A percentile compares a stretch with the other conserved stretches of the same genome.
phyloP scores from a whole-genome alignment of 2,888 invertebrate genomes.

The Amphipyra tragopoginis region DNA sequence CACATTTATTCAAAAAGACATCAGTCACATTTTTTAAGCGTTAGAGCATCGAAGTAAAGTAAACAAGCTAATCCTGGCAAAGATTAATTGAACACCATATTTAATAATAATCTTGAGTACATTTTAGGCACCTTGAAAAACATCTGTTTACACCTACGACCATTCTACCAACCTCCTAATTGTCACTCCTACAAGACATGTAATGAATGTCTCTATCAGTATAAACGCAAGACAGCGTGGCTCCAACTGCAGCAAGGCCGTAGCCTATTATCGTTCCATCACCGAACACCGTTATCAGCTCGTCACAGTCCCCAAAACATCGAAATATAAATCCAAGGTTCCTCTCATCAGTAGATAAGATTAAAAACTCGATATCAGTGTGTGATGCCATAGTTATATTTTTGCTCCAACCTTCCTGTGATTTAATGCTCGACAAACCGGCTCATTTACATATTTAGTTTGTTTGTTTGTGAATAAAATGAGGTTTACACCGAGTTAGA shows the following conservation, averaged over 20 bases:
- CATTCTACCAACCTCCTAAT: no score
- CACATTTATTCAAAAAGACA: no score
- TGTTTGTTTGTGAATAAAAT: constrained; percentile 54
- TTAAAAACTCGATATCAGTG: constrained; percentile 49
- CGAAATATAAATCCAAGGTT: constrained; percentile 45
- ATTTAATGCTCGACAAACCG: constrained; percentile 40
- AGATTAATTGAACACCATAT: no score
- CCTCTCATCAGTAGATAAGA: constrained; percentile 53
- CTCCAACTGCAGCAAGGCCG: constrained; percentile 45
- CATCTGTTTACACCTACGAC: no score
- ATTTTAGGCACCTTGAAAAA: no score
- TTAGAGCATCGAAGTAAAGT: no score
- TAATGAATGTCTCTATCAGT: constrained; percentile 4
- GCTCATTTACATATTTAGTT: constrained; percentile 55
- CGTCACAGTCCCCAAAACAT: constrained; percentile 20
- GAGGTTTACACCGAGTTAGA: constrained; percentile 31
- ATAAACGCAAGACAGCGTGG: constrained; percentile 44
- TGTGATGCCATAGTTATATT: constrained; percentile 24
- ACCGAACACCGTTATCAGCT: constrained; percentile 26
- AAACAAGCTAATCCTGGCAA: no score
- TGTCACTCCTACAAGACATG: no score
- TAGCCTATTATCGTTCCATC: constrained; percentile 13
- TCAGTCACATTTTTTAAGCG: no score
- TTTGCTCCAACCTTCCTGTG: constrained; percentile 47
- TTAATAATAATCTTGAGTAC: no score